Evolutionary conservation across 2,113 vertebrate genomes (phyloP), one percentile per base, ranked within the genome.

Genomic region (Chloroceryle aenea): DNA sequence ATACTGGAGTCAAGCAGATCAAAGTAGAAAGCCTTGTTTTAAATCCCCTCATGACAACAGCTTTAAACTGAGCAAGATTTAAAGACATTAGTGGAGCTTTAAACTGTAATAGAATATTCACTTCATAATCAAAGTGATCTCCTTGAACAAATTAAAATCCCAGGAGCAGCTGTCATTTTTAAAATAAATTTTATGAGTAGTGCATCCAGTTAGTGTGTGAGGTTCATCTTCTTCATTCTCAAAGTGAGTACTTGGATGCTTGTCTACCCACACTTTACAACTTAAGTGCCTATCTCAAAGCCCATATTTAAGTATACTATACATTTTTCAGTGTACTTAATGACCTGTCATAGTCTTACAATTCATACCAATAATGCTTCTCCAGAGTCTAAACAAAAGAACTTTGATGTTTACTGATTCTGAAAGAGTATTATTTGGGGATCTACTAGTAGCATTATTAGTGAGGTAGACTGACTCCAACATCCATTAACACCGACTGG

Each of bases 51-150:
- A 36, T 63, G 47, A 55, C 48, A 61, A 36, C 22, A 94, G 16
- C n/a, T 89, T 83, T 75, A 58, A 90, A 87, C 27, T 45, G 66
- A 68, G 30, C 92, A 94, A 94, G 52, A 88, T 53, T 88, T 86
- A 66, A 95, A 69, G 50, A 74, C 45, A 59, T 85, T 68, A 96
- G 20, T 22, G 58, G 63, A 96, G 77, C 67, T 96, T 93, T 90
- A 75, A 96, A 90, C 78, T 94, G 79, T 91, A 94, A 87, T 75
- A 93, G 78, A 91, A 90, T 87, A 92, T 73, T 97, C 77, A 75
- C 45, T 90, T 94, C 62, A 74, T 93, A 92, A 97, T 93, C 81
- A 26, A 86, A 85, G 87, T 45, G 19, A 48, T 82, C 48, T 93
- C 76, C 76, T 79, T 93, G 83, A 95, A 69, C 21, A 93, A 87